These are phyloP conservation scores for Sepiola atlantica DNA, from an alignment of 2,888 invertebrate genomes.

Conservation along the genomic window DNA sequence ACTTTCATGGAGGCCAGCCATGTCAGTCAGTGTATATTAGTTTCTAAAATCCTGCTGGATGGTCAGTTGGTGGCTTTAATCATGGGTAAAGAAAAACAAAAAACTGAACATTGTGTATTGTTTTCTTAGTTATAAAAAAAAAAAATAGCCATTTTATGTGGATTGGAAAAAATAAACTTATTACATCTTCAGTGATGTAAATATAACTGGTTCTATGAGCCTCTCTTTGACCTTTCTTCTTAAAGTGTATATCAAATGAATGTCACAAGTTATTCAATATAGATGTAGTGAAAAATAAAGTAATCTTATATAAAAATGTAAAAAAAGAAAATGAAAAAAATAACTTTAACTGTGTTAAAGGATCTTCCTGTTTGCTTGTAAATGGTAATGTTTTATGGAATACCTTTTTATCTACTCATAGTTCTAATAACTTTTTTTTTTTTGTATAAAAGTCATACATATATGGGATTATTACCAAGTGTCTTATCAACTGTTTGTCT, in stretches of 20 bases:
- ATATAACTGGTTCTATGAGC: background rate
- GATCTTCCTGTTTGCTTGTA: background rate
- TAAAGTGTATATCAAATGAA: background rate
- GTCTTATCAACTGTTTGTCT: background rate
- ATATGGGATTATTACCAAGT: conserved; percentile 9
- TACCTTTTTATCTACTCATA: background rate
- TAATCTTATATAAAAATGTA: background rate
- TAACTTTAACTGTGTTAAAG: background rate
- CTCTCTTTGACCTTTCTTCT: background rate
- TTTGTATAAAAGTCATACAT: background rate
- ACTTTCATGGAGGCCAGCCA: too few species aligned
- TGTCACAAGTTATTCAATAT: background rate
- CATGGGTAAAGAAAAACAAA: background rate
- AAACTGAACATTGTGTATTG: background rate
- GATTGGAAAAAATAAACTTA: background rate
- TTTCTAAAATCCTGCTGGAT: background rate
- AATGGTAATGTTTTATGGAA: background rate
- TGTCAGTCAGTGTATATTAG: too few species aligned
- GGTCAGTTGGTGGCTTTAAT: background rate
- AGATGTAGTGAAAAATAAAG: background rate
- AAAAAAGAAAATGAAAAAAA: background rate
- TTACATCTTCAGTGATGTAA: background rate
- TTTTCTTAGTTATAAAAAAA: background rate
- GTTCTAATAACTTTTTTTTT: background rate
- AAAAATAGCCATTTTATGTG: background rate